Percentiles rank a stretch among this genome's conserved stretches.
These are phyloP conservation scores for Macaria notata DNA, from an alignment of 2,888 invertebrate species.

Conservation along the genomic window DNA sequence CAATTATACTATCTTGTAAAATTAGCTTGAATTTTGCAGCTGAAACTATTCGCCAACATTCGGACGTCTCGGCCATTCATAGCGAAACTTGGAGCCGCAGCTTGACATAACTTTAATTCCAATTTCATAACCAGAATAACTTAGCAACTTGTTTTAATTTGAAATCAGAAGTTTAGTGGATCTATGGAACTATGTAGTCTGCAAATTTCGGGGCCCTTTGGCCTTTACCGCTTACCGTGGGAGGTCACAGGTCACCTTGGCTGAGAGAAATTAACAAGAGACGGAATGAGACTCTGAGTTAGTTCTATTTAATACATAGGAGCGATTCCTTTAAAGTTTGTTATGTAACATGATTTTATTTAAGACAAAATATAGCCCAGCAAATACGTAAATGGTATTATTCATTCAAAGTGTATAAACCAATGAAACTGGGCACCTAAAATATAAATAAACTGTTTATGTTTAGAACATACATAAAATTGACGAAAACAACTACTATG, in stretches of 20 bases:
- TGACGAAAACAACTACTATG: too few species aligned
- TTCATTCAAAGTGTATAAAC: too few species aligned
- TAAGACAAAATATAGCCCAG: too few species aligned
- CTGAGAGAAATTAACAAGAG: background rate
- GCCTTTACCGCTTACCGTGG: conserved; percentile 4
- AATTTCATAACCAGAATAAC: conserved; percentile 28
- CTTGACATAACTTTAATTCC: conserved; percentile 25
- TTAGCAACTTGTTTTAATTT: conserved; percentile 24
- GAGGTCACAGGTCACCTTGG: conserved; percentile 9
- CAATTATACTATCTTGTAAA: too few species aligned
- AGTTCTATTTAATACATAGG: background rate
- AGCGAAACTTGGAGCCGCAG: conserved; percentile 14
- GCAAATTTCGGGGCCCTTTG: conserved; percentile 13
- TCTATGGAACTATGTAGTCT: conserved; percentile 12
- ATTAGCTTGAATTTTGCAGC: too few species aligned
- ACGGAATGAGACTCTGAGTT: background rate
- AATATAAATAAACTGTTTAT: too few species aligned
- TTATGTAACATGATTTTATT: too few species aligned
- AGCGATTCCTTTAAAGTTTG: too few species aligned
- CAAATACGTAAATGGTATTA: too few species aligned
- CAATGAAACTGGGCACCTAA: too few species aligned
- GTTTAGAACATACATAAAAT: too few species aligned
- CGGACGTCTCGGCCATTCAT: conserved; percentile 3
- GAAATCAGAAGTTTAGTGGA: conserved; percentile 16
- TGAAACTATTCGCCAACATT: background rate